Evolutionary conservation across 1,140 invertebrate genomes (phyloP).

Genomic region (Halyomorpha halys): DNA sequence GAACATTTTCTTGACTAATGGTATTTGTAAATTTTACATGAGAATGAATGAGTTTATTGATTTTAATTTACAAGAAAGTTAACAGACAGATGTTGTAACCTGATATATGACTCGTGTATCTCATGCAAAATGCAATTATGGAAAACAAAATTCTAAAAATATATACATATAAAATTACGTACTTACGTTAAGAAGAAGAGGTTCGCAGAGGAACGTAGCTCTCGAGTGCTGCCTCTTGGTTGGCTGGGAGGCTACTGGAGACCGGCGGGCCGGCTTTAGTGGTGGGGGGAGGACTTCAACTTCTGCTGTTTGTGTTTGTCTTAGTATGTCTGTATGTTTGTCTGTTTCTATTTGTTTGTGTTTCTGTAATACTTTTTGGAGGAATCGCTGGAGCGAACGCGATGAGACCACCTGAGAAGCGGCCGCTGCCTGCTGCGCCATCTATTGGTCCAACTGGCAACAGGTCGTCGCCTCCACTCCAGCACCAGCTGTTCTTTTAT

Average conservation of each 20-base stretch:
- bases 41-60: too few relatives aligned
- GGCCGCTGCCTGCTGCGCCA: neutral
- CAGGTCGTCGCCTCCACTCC: neutral
- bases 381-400: neutral
- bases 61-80: too few relatives aligned
- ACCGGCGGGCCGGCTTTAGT: neutral
- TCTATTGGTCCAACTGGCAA: neutral
- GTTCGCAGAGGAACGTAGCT: neutral
- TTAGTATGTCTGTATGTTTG: neutral
- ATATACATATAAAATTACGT: neutral
- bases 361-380: neutral
- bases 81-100: too few relatives aligned
- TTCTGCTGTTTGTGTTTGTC: too few relatives aligned
- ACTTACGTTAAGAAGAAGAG: neutral
- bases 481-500: neutral
- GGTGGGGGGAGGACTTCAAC: constrained; percentile 2
- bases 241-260: constrained; percentile 8
- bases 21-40: too few relatives aligned
- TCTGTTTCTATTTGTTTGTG: neutral
- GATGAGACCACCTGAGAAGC: neutral
- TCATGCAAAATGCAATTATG: too few relatives aligned
- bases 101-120: too few relatives aligned
- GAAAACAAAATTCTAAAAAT: neutral
- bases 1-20: too few relatives aligned
- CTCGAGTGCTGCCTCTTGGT: neutral